Conservation (phyloP, 2,113 vertebrate species). For the Himantopus leucocephalus region DNA sequence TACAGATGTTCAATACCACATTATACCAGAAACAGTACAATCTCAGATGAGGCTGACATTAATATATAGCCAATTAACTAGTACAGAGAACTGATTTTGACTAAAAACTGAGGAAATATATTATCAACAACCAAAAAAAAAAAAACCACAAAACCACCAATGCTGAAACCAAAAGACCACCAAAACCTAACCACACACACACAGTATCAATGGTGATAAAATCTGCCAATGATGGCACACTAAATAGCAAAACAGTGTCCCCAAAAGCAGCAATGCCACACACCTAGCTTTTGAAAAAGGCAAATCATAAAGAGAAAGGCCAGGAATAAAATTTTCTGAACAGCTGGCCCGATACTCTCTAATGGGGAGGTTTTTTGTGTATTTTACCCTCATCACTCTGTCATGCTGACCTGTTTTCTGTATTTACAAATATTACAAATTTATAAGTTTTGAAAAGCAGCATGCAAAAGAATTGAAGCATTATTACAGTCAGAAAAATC, state of each 20-base stretch:
- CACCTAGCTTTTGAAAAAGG: neutral
- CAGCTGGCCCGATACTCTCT: too few relatives aligned
- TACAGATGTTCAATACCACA: neutral
- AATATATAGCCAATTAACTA: neutral
- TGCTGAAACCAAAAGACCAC: too few relatives aligned
- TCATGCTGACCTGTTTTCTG: rapidly evolving
- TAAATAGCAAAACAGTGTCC: too few relatives aligned
- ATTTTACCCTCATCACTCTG: neutral
- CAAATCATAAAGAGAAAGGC: neutral
- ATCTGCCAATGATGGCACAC: too few relatives aligned
- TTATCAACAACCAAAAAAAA: neutral
- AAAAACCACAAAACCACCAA: neutral
- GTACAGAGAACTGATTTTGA: neutral
- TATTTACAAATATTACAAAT: neutral
- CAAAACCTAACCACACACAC: too few relatives aligned
- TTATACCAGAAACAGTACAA: neutral
- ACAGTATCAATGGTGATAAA: too few relatives aligned
- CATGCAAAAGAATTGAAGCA: neutral
- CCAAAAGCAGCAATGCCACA: neutral
- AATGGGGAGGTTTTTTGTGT: too few relatives aligned
- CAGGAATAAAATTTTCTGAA: neutral
- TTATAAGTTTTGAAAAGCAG: neutral
- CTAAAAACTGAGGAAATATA: neutral
- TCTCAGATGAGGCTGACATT: neutral
- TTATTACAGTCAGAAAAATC: neutral